Evolutionary conservation across 2,113 vertebrate species (phyloP).

Genomic region (Oceanites oceanicus): DNA sequence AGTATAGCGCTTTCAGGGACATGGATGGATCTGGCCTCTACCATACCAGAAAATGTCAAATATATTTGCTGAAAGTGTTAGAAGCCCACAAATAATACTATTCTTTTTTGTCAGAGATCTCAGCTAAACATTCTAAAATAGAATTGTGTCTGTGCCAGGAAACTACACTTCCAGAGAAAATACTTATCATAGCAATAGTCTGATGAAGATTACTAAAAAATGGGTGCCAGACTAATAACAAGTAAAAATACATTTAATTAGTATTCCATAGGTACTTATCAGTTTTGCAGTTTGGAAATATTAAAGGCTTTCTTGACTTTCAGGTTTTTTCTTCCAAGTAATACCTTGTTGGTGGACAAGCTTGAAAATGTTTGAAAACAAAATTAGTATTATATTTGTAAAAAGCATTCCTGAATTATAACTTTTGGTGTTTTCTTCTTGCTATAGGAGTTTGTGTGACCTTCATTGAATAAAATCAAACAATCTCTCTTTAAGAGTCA

Average conservation of each 20-base stretch:
- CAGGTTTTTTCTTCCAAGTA: constrained; percentile 44
- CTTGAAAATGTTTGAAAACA: constrained; percentile 55
- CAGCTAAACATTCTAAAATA: constrained; percentile 68
- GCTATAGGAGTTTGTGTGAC: background rate
- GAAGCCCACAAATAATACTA: constrained; percentile 63
- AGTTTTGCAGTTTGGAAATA: constrained; percentile 59
- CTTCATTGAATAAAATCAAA: background rate
- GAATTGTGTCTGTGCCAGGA: constrained; percentile 65
- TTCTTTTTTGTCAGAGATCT: constrained; percentile 62
- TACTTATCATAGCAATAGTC: constrained; percentile 68
- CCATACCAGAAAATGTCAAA: constrained; percentile 34
- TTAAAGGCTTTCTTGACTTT: constrained; percentile 56
- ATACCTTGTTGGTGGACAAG: constrained; percentile 45
- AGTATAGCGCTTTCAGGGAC: constrained; percentile 14
- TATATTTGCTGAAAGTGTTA: constrained; percentile 40
- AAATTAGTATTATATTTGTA: background rate
- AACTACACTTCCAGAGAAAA: constrained; percentile 65
- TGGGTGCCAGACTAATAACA: constrained; percentile 64
- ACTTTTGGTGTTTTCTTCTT: background rate
- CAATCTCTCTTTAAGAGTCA: background rate
- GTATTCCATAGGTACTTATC: constrained; percentile 62
- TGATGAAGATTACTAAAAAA: constrained; percentile 71
- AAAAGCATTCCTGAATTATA: background rate
- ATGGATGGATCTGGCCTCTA: constrained; percentile 4
- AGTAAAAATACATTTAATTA: constrained; percentile 66